Conservation (phyloP, 2,888 invertebrate species). For the Muschampia plurimacula region DNA sequence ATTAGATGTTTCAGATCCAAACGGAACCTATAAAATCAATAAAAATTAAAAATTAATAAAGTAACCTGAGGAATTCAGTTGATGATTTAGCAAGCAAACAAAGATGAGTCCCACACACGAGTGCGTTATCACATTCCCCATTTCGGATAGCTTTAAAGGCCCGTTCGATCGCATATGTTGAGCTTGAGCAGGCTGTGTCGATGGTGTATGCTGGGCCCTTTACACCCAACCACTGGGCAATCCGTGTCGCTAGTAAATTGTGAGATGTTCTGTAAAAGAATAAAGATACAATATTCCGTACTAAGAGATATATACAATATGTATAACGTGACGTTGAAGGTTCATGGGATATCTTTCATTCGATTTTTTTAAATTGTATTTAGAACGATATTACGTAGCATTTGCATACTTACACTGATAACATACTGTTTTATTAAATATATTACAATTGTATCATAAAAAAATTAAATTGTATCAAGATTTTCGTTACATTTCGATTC, state of each 20-base stretch:
- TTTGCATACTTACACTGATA: too few relatives aligned
- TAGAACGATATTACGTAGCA: too few relatives aligned
- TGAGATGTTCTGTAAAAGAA: slow-evolving; percentile 25
- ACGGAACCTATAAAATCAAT: too few relatives aligned
- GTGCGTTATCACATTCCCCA: slow-evolving; percentile 58
- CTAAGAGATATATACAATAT: too few relatives aligned
- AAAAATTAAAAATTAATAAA: neutral
- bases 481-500: too few relatives aligned
- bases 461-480: too few relatives aligned
- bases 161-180: slow-evolving; percentile 42
- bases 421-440: too few relatives aligned
- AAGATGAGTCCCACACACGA: slow-evolving; percentile 84
- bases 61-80: neutral
- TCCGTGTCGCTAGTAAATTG: slow-evolving; percentile 18
- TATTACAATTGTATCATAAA: too few relatives aligned
- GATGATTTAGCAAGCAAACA: slow-evolving; percentile 70
- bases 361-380: too few relatives aligned
- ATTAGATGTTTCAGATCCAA: too few relatives aligned
- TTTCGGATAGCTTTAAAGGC: slow-evolving; percentile 41
- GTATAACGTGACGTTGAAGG: neutral
- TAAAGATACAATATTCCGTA: too few relatives aligned
- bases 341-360: neutral
- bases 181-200: slow-evolving; percentile 46
- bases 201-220: slow-evolving; percentile 44
- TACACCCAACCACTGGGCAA: slow-evolving; percentile 64